phyloP scores from a whole-genome alignment of 2,888 invertebrate species.

The Mantis religiosa region DNA sequence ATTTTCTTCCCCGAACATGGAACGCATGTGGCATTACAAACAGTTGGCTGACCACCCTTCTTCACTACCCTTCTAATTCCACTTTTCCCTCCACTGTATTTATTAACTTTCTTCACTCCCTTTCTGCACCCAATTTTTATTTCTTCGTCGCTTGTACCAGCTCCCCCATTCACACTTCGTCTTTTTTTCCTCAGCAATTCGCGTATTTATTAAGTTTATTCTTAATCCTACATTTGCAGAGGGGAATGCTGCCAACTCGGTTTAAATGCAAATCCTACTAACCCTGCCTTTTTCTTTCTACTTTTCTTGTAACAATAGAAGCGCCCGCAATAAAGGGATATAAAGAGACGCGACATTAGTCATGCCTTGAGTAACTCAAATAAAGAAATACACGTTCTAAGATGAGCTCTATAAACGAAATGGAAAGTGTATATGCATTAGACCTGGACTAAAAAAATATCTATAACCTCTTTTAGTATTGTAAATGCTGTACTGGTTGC shows the following conservation, averaged over 20 bases:
- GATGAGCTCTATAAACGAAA: no score
- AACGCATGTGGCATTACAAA: background rate
- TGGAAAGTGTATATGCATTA: no score
- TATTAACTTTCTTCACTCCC: slow-evolving; percentile 13
- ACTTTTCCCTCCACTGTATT: slow-evolving; percentile 8
- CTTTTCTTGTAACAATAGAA: background rate
- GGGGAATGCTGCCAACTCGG: background rate
- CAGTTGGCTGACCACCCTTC: background rate
- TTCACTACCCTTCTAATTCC: background rate
- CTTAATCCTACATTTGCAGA: background rate
- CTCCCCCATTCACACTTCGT: background rate
- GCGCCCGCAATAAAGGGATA: background rate
- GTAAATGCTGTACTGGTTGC: no score
- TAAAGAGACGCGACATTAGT: background rate
- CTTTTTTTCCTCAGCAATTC: background rate
- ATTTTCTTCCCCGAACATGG: background rate
- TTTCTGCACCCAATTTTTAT: background rate
- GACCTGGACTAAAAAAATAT: no score
- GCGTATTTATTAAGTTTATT: slow-evolving; percentile 14
- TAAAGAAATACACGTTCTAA: no score
- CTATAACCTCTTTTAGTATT: no score
- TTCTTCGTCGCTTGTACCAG: background rate
- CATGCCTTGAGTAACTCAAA: background rate
- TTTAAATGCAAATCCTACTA: slow-evolving; percentile 15
- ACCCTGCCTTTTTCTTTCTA: background rate